Evolutionary conservation across 1,140 invertebrate genomes (phyloP), one percentile per base, ranked within the genome.

Genomic region (Drosophila bocki): DNA sequence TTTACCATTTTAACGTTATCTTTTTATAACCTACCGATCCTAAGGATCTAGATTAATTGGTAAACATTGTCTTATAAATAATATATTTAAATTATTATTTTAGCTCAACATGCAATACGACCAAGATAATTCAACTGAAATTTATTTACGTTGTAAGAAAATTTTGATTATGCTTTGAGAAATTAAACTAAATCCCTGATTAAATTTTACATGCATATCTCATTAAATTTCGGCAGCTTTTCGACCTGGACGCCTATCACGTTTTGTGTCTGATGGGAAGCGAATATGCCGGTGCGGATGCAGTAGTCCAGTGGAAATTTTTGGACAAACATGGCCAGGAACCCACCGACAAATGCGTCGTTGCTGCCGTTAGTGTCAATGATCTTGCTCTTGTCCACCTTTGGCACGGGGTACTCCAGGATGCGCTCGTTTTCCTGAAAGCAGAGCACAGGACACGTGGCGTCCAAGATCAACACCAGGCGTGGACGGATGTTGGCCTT

Each of bases 281-380:
- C 86, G 17, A 80, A 90, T 11, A 91, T 75, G 0, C 82, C 86
- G 0, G 75, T 67, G 15, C 86, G 82, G 32, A 90, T 90, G 76
- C 86, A 90, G 39, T 91, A 91, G 32, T 90, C 86, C 1, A 90
- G 22, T 0, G 95, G 93, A 90, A 96, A 95, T 0, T 94, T 95
- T 84, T 96, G 95, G 3, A 99, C 95, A 75, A 97, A 95, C 93
- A 99, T 97, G 3, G 98, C 95, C 9, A 99, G 93, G 92, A 99
- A 99, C 9, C 97, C 99, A 83, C 99, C 99, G 63, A 98, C 97
- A 94, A 99, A 99, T 3, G 99, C 98, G 94, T 99, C 99, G 12
- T 99, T 98, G 75, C 99, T 98, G 22, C 98, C 99, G 94, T 99
- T 99, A 0, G 98, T 99, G 91, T 99, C 99, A 0, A 99, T 95